Evolutionary conservation across 2,797 vertebrate genomes (phyloP).

Genomic region (Meriones psammophilus): DNA sequence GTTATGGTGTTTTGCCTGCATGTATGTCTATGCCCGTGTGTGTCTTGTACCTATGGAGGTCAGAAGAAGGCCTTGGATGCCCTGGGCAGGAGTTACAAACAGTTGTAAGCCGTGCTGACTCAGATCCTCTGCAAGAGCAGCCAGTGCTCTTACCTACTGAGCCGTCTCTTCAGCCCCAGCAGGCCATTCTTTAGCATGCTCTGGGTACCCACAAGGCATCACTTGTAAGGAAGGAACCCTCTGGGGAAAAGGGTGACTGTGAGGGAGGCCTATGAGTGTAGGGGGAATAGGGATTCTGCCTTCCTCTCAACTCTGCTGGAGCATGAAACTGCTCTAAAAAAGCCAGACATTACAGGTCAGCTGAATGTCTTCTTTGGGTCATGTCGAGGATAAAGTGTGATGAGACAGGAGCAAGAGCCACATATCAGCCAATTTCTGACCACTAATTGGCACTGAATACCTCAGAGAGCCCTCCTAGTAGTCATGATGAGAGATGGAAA

Average conservation of each 20-base stretch:
- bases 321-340: neutral
- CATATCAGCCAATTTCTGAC: neutral
- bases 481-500: neutral
- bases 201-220: neutral
- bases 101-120: neutral
- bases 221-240: neutral
- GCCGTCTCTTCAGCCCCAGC: neutral
- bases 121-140: neutral
- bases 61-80: neutral
- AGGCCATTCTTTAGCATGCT: neutral
- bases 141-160: neutral
- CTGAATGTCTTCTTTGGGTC: neutral
- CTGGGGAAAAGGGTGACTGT: neutral
- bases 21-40: neutral
- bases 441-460: constrained; percentile 40
- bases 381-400: neutral
- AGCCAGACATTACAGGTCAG: neutral
- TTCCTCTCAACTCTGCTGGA: neutral
- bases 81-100: neutral
- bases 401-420: neutral
- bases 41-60: neutral
- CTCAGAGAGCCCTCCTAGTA: neutral
- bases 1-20: neutral
- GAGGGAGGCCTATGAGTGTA: too few species aligned
- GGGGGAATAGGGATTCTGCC: neutral